These are phyloP conservation scores for Mimumesa dahlbomi DNA, from an alignment of 2,888 invertebrate genomes.

Conservation along the genomic window DNA sequence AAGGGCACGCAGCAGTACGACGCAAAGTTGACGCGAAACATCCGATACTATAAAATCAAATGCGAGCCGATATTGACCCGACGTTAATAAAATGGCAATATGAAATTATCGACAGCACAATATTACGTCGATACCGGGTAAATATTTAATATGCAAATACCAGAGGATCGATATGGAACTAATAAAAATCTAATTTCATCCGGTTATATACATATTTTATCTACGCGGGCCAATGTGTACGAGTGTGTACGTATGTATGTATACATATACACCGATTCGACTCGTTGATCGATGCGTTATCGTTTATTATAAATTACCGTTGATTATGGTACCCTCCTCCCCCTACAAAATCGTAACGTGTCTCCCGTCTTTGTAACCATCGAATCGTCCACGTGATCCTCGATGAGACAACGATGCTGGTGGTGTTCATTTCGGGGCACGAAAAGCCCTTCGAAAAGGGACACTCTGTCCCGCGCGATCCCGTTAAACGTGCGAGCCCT, in stretches of 20 bases:
- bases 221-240: too few relatives aligned
- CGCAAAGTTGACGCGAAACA: neutral
- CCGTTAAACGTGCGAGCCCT: conserved; percentile 60
- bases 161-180: conserved; percentile 28
- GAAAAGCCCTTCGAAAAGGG: conserved; percentile 30
- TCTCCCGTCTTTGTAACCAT: neutral
- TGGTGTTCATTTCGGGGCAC: conserved; percentile 3
- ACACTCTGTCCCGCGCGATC: conserved; percentile 23
- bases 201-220: conserved; percentile 7
- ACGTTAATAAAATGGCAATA: conserved; percentile 48
- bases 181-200: conserved; percentile 44
- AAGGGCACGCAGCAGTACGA: neutral
- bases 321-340: neutral
- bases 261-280: conserved; percentile 1
- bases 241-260: too few relatives aligned
- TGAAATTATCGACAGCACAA: conserved; percentile 42
- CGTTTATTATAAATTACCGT: conserved; percentile 7
- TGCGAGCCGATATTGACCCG: conserved; percentile 32
- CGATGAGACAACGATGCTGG: conserved; percentile 9
- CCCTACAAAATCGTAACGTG: too few relatives aligned
- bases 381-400: conserved; percentile 33
- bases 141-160: conserved; percentile 41
- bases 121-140: conserved; percentile 39
- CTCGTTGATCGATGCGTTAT: conserved; percentile 14
- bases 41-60: conserved; percentile 14